A percentile compares a stretch with the other conserved stretches of the same genome.
Conservation (phyloP, 2,113 vertebrate species). For the Struthio camelus region DNA sequence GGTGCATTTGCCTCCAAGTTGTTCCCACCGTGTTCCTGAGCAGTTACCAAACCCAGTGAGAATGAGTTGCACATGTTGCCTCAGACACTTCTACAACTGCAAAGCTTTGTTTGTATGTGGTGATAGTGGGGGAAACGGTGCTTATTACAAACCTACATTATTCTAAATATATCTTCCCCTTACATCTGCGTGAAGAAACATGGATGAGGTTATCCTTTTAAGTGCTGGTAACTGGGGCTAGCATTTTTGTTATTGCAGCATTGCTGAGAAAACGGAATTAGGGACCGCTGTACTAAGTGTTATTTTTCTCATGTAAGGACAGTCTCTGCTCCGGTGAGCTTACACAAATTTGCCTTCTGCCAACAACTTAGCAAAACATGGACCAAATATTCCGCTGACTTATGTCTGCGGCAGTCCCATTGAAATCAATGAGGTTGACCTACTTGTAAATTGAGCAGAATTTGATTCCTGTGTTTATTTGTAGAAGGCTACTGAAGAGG, state of each 20-base stretch:
- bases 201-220: constrained; percentile 36
- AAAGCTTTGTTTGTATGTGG: constrained; percentile 47
- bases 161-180: constrained; percentile 46
- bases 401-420: constrained; percentile 34
- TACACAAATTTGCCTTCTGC: constrained; percentile 28
- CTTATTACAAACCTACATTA: neutral
- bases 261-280: neutral
- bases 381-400: constrained; percentile 56
- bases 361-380: constrained; percentile 50
- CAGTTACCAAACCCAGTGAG: constrained; percentile 2
- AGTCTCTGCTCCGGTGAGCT: constrained; percentile 29
- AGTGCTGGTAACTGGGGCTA: neutral
- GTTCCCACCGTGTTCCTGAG: neutral
- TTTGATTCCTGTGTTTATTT: constrained; percentile 48
- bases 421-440: constrained; percentile 21
- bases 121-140: constrained; percentile 10
- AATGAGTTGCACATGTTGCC: constrained; percentile 12
- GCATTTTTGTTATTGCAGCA: constrained; percentile 16
- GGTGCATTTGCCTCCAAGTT: constrained; percentile 19
- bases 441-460: constrained; percentile 15
- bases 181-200: constrained; percentile 25
- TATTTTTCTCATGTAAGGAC: constrained; percentile 32
- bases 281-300: neutral
- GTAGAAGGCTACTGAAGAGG: neutral
- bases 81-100: constrained; percentile 43